These are phyloP conservation scores for Pseudococcus longispinus DNA, from an alignment of 2,888 invertebrate species.

Conservation along the genomic window DNA sequence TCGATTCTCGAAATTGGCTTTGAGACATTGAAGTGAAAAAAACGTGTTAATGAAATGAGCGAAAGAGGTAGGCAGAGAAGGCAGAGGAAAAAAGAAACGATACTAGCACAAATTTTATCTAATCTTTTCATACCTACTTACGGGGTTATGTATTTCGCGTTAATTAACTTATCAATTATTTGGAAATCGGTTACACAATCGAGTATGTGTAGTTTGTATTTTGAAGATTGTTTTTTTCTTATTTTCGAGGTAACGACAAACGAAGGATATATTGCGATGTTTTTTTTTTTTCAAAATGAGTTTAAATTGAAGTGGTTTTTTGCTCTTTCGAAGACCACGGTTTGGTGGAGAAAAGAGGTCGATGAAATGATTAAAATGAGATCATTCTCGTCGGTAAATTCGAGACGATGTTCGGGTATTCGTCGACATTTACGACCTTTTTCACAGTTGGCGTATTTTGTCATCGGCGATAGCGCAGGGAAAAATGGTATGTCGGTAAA, in stretches of 20 bases:
- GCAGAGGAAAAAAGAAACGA: neutral
- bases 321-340: neutral
- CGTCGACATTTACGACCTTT: neutral
- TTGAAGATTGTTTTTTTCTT: neutral
- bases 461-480: neutral
- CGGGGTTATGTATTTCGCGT: neutral
- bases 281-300: neutral
- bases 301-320: neutral
- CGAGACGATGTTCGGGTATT: neutral
- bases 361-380: neutral
- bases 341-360: neutral
- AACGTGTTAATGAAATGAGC: neutral
- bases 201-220: neutral
- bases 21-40: neutral
- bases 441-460: neutral
- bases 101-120: neutral
- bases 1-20: neutral
- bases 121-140: neutral
- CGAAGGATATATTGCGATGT: neutral
- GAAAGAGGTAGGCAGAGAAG: neutral
- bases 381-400: neutral
- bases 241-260: neutral
- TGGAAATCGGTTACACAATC: neutral
- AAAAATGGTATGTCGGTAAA: neutral
- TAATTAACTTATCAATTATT: slow-evolving; percentile 7